A percentile compares a stretch with the other conserved stretches of the same genome.
phyloP scores from a whole-genome alignment of 2,113 vertebrate genomes.

The Cochlearius cochlearius region DNA sequence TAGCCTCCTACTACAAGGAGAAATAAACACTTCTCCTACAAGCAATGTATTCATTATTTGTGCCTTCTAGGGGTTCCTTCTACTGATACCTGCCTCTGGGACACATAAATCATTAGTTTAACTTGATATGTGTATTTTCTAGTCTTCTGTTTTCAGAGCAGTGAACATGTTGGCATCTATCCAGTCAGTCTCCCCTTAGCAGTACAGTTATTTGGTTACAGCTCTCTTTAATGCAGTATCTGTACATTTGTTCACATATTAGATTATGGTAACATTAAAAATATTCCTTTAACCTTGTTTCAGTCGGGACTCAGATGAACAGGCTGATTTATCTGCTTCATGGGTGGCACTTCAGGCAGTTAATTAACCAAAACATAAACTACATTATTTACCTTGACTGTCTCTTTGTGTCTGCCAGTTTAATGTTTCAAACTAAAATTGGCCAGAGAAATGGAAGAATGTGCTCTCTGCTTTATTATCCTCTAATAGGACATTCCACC shows the following conservation, averaged over 20 bases:
- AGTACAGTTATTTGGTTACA: neutral
- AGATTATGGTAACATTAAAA: slow-evolving; percentile 34
- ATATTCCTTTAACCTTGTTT: slow-evolving; percentile 45
- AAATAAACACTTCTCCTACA: slow-evolving; percentile 18
- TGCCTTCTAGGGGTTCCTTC: neutral
- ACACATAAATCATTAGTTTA: neutral
- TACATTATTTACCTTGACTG: slow-evolving; percentile 31
- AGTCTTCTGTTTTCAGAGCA: neutral
- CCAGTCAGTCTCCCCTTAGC: neutral
- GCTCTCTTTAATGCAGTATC: neutral
- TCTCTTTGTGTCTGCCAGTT: slow-evolving; percentile 63
- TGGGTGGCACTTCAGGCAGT: slow-evolving; percentile 22
- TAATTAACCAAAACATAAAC: slow-evolving; percentile 34
- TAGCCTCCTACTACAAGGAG: neutral
- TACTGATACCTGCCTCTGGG: neutral
- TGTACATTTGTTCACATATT: slow-evolving; percentile 16
- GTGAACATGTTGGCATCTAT: neutral
- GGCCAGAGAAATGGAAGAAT: slow-evolving; percentile 64
- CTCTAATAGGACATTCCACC: neutral
- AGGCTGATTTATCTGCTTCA: slow-evolving; percentile 25
- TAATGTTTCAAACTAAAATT: slow-evolving; percentile 61
- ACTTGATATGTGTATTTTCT: neutral
- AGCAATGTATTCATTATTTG: neutral
- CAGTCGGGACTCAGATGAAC: slow-evolving; percentile 2
- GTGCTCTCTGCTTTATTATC: slow-evolving; percentile 10